Evolutionary conservation across 1,140 invertebrate genomes (phyloP).

Genomic region (Elymnias hypermnestra): DNA sequence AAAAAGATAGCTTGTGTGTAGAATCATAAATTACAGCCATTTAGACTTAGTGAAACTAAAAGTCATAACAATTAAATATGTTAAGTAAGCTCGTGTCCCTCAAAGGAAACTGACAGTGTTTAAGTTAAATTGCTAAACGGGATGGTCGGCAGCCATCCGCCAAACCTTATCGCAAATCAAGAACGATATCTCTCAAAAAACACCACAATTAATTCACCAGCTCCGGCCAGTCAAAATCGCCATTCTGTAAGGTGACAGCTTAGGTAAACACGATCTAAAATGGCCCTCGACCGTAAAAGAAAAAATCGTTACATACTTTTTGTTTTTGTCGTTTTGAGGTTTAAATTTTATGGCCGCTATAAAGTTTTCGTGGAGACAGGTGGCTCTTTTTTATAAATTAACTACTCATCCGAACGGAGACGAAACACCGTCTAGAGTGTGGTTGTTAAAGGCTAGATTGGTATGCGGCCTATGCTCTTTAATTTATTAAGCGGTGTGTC

Average conservation of each 20-base stretch:
- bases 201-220: slow-evolving; percentile 68
- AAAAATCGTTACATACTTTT: slow-evolving; percentile 53
- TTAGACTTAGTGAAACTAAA: slow-evolving; percentile 30
- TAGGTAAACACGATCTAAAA: slow-evolving; percentile 74
- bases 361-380: slow-evolving; percentile 75
- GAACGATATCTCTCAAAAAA: slow-evolving; percentile 63
- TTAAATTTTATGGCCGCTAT: slow-evolving; percentile 72
- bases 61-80: slow-evolving; percentile 47
- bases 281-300: slow-evolving; percentile 61
- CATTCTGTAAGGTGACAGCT: slow-evolving; percentile 72
- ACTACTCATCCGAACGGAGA: slow-evolving; percentile 41
- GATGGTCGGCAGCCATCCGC: slow-evolving; percentile 40
- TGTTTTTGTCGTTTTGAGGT: slow-evolving; percentile 69
- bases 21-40: slow-evolving; percentile 19
- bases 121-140: slow-evolving; percentile 48
- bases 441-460: slow-evolving; percentile 58
- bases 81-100: slow-evolving; percentile 40
- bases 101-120: slow-evolving; percentile 48
- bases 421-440: slow-evolving; percentile 42
- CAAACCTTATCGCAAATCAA: slow-evolving; percentile 62
- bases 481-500: slow-evolving; percentile 70
- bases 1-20: not conserved
- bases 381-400: slow-evolving; percentile 73
- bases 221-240: slow-evolving; percentile 67
- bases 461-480: slow-evolving; percentile 46